phyloP scores from a whole-genome alignment of 2,113 vertebrate species.

The Rhea americana region DNA sequence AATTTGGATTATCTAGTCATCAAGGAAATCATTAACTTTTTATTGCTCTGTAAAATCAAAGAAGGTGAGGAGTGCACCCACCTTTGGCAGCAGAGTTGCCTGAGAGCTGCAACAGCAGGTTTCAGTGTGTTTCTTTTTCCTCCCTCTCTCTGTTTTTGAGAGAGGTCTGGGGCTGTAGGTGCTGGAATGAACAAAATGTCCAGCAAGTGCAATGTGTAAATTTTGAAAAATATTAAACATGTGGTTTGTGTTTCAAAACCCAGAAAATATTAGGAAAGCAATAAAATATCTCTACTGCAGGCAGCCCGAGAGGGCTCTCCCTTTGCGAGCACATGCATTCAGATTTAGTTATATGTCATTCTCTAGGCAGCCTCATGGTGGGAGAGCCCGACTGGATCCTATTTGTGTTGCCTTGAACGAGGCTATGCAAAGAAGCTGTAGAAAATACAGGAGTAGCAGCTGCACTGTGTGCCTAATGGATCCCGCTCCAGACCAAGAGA shows the following conservation, averaged over 20 bases:
- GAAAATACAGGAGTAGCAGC: not conserved
- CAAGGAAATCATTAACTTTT: constrained; percentile 56
- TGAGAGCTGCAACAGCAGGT: not conserved
- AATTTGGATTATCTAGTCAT: constrained; percentile 45
- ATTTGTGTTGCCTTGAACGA: not conserved
- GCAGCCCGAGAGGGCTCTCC: constrained; percentile 40
- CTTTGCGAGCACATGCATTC: constrained; percentile 24
- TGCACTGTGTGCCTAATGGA: accelerated
- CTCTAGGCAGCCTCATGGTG: not conserved
- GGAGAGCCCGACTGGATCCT: not conserved
- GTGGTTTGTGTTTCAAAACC: constrained; percentile 70
- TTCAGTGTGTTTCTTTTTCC: not conserved
- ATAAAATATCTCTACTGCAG: constrained; percentile 57
- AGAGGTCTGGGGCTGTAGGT: not conserved
- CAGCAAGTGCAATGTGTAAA: constrained; percentile 63
- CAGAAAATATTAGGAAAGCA: constrained; percentile 62
- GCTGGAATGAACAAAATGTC: not conserved
- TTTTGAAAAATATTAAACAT: constrained; percentile 58
- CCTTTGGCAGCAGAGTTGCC: not conserved
- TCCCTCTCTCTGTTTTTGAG: not conserved
- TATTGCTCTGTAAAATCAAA: constrained; percentile 23
- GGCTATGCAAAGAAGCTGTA: not conserved
- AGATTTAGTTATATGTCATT: constrained; percentile 44
- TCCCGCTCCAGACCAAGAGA: not conserved
- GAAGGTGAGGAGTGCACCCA: not conserved